phyloP scores from a whole-genome alignment of 2,797 vertebrate species.

The Manis pentadactyla region DNA sequence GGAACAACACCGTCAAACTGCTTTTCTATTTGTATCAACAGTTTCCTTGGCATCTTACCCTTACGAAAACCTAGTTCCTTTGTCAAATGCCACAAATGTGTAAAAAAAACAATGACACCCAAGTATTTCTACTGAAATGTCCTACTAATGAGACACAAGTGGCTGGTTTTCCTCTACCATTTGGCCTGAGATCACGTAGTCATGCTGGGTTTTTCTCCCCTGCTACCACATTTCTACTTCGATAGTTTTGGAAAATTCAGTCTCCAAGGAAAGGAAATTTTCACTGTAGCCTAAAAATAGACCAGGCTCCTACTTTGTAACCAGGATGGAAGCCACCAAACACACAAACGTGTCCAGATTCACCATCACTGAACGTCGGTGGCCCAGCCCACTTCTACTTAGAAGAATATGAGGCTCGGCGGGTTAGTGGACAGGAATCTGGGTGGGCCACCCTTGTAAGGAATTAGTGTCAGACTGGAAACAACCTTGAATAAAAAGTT shows the following conservation, averaged over 20 bases:
- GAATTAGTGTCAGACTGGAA: not conserved
- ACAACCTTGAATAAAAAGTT: not conserved
- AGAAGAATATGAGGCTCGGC: not conserved
- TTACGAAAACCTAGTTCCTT: constrained; percentile 45
- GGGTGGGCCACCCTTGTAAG: not conserved
- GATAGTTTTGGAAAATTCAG: constrained; percentile 15
- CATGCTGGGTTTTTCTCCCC: not conserved
- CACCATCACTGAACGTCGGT: not conserved
- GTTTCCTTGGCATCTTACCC: constrained; percentile 61
- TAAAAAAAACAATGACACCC: not conserved
- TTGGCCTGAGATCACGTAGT: not conserved
- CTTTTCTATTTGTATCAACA: constrained; percentile 19
- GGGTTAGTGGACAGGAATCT: not conserved
- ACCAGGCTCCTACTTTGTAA: not conserved
- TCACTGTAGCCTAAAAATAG: not conserved
- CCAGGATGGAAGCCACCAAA: not conserved
- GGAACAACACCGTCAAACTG: constrained; percentile 43
- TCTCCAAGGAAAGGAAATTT: constrained; percentile 26
- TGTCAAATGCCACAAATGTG: constrained; percentile 54
- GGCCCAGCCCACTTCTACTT: not conserved
- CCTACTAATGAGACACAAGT: not conserved
- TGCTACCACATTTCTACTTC: not conserved
- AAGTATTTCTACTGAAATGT: not conserved
- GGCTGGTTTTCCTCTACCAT: not conserved
- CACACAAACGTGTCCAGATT: not conserved